Percentiles rank a stretch among this genome's conserved stretches.
phyloP scores from a whole-genome alignment of 2,113 vertebrate species.

The Hucho hucho region DNA sequence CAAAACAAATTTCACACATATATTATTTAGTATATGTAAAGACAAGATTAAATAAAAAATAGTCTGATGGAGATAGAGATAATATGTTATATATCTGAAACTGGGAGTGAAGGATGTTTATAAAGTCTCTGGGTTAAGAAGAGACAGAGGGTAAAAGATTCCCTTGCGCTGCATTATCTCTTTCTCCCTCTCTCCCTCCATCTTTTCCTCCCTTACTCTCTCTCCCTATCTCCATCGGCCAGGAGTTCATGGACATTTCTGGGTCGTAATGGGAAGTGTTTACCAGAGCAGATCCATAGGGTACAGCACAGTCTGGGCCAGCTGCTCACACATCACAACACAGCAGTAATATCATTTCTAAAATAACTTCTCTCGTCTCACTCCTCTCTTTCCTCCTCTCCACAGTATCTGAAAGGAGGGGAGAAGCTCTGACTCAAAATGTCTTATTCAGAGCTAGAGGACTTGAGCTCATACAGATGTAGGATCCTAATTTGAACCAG shows the following conservation, averaged over 20 bases:
- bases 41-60: too few species aligned
- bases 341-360: constrained; percentile 16
- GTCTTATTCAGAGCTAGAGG: background rate
- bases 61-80: too few species aligned
- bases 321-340: constrained; percentile 29
- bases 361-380: background rate
- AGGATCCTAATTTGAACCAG: too few species aligned
- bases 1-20: too few species aligned
- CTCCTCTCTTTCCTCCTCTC: too few species aligned
- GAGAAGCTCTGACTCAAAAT: too few species aligned
- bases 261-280: constrained; percentile 56
- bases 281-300: constrained; percentile 49
- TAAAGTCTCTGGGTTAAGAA: too few species aligned
- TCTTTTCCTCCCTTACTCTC: background rate
- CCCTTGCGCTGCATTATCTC: background rate
- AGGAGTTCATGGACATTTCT: constrained; percentile 42
- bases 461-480: too few species aligned
- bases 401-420: too few species aligned
- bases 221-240: constrained; percentile 18
- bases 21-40: too few species aligned
- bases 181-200: background rate
- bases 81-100: too few species aligned
- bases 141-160: background rate
- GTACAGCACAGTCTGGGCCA: constrained; percentile 34
- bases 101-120: too few species aligned